Conservation (phyloP, 2,888 invertebrate genomes). For the Lapara coniferarum region DNA sequence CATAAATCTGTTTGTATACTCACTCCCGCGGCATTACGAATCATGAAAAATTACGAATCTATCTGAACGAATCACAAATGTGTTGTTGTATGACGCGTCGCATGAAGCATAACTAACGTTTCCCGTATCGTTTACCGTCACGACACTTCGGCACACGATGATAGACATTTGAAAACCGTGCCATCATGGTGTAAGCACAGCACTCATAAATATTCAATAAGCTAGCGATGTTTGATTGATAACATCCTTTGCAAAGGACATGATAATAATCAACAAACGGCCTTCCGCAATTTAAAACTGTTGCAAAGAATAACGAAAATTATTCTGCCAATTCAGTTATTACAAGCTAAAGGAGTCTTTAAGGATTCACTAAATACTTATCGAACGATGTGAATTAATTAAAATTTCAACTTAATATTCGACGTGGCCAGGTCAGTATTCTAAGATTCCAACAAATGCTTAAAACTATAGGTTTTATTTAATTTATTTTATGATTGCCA, state of each 20-base stretch:
- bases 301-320: constrained; percentile 7
- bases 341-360: neutral
- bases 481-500: no score
- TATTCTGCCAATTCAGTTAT: neutral
- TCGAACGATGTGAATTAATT: no score
- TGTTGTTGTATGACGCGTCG: neutral
- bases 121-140: neutral
- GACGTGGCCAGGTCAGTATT: no score
- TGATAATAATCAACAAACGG: constrained; percentile 31
- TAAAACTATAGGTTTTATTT: no score
- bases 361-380: no score
- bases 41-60: neutral
- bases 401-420: no score
- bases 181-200: constrained; percentile 7
- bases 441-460: no score
- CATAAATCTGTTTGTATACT: no score
- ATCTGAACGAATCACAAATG: neutral
- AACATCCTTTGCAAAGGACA: constrained; percentile 48
- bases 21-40: neutral
- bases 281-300: constrained; percentile 27
- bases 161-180: neutral
- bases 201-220: constrained; percentile 52
- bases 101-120: neutral
- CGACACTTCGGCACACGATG: neutral
- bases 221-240: constrained; percentile 59